Evolutionary conservation across 1,140 invertebrate genomes (phyloP), one percentile per base, ranked within the genome.

Genomic region (Mactra quadrangularis): DNA sequence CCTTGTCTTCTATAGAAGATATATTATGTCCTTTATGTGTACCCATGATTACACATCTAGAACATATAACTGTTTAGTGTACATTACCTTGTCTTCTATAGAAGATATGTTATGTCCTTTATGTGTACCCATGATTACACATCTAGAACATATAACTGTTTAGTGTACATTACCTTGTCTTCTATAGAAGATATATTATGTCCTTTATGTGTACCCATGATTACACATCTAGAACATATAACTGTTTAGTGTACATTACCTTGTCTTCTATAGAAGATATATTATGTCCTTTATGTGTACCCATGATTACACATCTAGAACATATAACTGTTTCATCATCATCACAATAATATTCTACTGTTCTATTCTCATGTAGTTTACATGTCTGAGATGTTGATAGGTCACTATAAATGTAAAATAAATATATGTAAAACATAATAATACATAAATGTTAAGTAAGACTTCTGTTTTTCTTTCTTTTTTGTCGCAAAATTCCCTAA

Each of bases 221-320:
- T 91, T 4, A 90, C 90, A 87, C 90, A 91, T 25, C 86, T 86
- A n/a, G 90, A 91, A 70, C 90, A 91, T 53, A 91, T 89, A 13
- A 87, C 38, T 4, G 3, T 31, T n/a, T 22, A 15, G 41, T 35
- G 15, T 76, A 25, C n/a, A 53, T 45, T 55, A 91, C 90, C 84
- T 90, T 89, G 38, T 90, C 89, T 74, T 91, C 90, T 82, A 91
- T 87, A 13, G 90, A 88, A 17, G 87, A 77, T 15, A 91, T 89
- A 3, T 68, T 66, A 74, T 91, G 90, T 19, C 84, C 86, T 71
- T 89, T 89, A 70, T 91, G 90, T 22, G 86, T 85, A 1, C 90
- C 90, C 15, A 87, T 79, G n/a, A 91, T 91, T 3, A 91, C 90
- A 87, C 90, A 91, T 27, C 87, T 86, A 22, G 90, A 91, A 70